Conservation (phyloP, 92 coral and sea anemone genomes). For the Metridium senile region DNA sequence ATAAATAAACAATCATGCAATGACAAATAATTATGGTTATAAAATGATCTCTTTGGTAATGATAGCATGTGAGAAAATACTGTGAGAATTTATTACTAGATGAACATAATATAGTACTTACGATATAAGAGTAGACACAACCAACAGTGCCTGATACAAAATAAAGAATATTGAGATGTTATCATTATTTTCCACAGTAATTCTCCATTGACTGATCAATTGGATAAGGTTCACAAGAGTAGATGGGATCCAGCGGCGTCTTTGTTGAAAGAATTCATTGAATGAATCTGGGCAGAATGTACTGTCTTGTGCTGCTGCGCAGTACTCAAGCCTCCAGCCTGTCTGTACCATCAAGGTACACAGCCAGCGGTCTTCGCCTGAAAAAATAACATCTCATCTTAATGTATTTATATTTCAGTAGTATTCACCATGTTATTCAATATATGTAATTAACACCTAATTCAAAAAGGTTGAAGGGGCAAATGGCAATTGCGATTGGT, state of each 20-base stretch:
- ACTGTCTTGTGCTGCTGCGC: slow-evolving; percentile 96
- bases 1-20: too few relatives aligned
- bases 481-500: too few relatives aligned
- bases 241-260: slow-evolving; percentile 99
- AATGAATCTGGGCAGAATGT: slow-evolving; percentile 93
- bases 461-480: too few relatives aligned
- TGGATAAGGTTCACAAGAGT: slow-evolving; percentile 86
- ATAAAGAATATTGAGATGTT: slow-evolving; percentile 69
- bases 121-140: slow-evolving; percentile 83
- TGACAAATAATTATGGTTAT: too few relatives aligned
- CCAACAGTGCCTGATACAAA: slow-evolving; percentile 83
- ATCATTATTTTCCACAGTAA: slow-evolving; percentile 79
- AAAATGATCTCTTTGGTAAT: background rate
- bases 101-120: slow-evolving; percentile 10
- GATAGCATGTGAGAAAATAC: background rate
- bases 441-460: too few relatives aligned
- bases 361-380: slow-evolving; percentile 99
- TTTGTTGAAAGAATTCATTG: slow-evolving; percentile 95
- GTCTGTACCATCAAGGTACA: slow-evolving; percentile 98
- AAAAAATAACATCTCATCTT: background rate
- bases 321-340: slow-evolving; percentile 96
- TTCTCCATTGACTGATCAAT: slow-evolving; percentile 79
- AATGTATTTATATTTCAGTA: background rate
- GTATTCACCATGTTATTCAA: background rate
- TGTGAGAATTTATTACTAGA: background rate